Evolutionary conservation across 64 coral and sea anemone species (phyloP).

Genomic region (Montipora sp.): DNA sequence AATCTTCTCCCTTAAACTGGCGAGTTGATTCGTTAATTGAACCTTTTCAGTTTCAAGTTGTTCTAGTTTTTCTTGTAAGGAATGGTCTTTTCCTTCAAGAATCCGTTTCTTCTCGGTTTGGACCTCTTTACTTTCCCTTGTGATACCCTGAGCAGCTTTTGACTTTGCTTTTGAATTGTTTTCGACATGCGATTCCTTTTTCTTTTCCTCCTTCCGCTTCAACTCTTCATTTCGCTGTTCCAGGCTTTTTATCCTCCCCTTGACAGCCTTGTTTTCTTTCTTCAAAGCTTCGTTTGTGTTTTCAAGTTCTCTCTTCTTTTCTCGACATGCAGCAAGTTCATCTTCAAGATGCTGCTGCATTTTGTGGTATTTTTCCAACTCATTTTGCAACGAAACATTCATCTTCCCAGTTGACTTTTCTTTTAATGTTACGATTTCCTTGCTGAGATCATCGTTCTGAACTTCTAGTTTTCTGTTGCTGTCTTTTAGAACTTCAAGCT

Average conservation of each 20-base stretch:
- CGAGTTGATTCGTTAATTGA: not conserved
- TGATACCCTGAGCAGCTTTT: not conserved
- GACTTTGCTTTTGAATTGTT: not conserved
- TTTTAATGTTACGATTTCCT: conserved; percentile 33
- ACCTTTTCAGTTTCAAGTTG: conserved; percentile 33
- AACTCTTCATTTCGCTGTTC: conserved; percentile 43
- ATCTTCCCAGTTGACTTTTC: not conserved
- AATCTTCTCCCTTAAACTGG: not conserved
- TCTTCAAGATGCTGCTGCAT: conserved; percentile 40
- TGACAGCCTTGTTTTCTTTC: conserved; percentile 65
- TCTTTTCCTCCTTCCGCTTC: not conserved
- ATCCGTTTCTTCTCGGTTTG: not conserved
- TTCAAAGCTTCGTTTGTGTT: conserved; percentile 44
- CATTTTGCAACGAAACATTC: conserved; percentile 63
- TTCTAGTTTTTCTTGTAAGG: conserved; percentile 1
- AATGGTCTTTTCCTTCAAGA: not conserved
- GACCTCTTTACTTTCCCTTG: conserved; percentile 27
- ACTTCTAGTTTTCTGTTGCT: conserved; percentile 41
- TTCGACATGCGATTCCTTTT: not conserved
- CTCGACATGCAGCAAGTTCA: conserved; percentile 42
- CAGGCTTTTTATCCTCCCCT: conserved; percentile 22
- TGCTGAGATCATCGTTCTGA: not conserved
- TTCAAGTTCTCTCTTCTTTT: conserved; percentile 61
- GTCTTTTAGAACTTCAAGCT: conserved; percentile 13
- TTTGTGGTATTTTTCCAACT: conserved; percentile 74